These are phyloP conservation scores for Diploptera punctata DNA, from an alignment of 2,888 invertebrate species.

Conservation along the genomic window DNA sequence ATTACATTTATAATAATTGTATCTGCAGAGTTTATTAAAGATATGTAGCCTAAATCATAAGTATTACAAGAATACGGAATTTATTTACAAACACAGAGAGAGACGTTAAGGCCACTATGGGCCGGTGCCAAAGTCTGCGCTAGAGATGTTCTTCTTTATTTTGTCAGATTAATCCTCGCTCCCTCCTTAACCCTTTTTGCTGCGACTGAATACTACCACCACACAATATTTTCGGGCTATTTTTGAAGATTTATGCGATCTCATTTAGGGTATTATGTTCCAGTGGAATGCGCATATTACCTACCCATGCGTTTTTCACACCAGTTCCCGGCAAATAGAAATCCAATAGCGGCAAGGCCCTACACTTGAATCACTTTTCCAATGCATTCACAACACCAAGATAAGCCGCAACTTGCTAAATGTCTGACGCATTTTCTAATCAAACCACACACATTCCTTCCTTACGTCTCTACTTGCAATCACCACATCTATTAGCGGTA, in stretches of 20 bases:
- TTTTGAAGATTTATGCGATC: conserved; percentile 44
- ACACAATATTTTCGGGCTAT: conserved; percentile 43
- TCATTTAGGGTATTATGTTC: conserved; percentile 45
- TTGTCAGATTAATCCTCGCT: conserved; percentile 32
- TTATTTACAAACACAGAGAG: no score
- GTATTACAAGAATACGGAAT: no score
- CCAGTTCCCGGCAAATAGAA: conserved; percentile 44
- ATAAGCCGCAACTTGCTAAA: no score
- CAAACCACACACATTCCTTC: no score
- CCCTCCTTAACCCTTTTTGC: conserved; percentile 31
- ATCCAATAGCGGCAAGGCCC: conserved; percentile 40
- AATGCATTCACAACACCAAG: conserved; percentile 27
- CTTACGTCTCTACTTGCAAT: no score
- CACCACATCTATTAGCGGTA: no score
- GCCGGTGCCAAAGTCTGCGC: conserved; percentile 31
- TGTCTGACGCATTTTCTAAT: no score
- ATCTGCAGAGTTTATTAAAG: no score
- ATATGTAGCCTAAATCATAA: no score
- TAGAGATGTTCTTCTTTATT: conserved; percentile 34
- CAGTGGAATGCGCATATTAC: conserved; percentile 45
- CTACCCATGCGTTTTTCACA: conserved; percentile 44
- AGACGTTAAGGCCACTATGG: conserved; percentile 3
- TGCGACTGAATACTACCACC: conserved; percentile 32
- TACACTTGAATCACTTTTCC: conserved; percentile 42
- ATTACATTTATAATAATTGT: no score